These are phyloP conservation scores for Trissolcus japonicus DNA, from an alignment of 2,888 invertebrate genomes.

Conservation along the genomic window DNA sequence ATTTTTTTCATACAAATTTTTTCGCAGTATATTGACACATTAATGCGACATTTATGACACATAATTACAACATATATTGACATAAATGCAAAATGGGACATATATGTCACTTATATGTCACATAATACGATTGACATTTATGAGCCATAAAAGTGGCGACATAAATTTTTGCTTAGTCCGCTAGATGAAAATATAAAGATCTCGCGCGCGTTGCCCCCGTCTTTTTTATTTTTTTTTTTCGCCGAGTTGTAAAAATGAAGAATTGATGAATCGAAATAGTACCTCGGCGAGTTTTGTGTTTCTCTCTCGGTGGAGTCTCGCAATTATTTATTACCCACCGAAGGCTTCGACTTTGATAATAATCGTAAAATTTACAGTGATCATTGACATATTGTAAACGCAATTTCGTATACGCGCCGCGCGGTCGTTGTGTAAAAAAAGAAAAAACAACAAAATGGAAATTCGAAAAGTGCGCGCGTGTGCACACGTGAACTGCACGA, in stretches of 20 bases:
- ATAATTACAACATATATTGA: no score
- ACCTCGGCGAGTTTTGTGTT: constrained; percentile 2
- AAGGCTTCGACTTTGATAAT: constrained; percentile 7
- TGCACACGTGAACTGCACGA: constrained; percentile 60
- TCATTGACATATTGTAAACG: constrained; percentile 24
- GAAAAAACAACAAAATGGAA: constrained; percentile 2
- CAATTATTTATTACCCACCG: constrained; percentile 7
- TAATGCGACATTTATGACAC: no score
- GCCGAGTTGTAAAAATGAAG: not conserved
- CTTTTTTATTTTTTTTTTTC: no score
- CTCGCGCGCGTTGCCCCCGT: no score
- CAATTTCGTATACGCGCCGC: constrained; percentile 18
- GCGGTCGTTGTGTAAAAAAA: constrained; percentile 10
- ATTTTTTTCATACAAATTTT: no score
- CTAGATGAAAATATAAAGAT: no score
- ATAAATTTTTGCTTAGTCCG: no score
- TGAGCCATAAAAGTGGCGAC: no score
- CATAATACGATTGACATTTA: no score
- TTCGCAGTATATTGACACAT: no score
- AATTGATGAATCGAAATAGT: constrained; percentile 2
- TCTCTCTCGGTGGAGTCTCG: constrained; percentile 1
- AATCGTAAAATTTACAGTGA: constrained; percentile 22
- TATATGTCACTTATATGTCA: no score
- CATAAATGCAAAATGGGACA: no score
- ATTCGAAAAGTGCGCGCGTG: not conserved